phyloP scores from a whole-genome alignment of 2,888 invertebrate species.

The Rhaphigaster nebulosa region DNA sequence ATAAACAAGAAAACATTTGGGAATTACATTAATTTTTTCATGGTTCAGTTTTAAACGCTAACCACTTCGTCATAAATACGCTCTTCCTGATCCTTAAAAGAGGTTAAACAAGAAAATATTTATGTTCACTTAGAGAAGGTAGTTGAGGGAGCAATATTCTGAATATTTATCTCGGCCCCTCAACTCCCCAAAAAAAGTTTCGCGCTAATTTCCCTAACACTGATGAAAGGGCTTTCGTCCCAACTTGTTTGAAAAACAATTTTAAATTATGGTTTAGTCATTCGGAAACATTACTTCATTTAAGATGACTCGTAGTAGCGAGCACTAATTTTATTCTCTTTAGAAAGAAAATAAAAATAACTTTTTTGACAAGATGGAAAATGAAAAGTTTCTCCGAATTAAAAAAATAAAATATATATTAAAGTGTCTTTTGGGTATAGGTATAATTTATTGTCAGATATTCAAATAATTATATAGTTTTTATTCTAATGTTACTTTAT shows the following conservation, averaged over 20 bases:
- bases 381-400: no score
- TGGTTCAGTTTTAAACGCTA: no score
- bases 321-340: neutral
- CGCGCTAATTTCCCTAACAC: neutral
- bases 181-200: neutral
- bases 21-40: no score
- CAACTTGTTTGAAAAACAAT: slow-evolving; percentile 22
- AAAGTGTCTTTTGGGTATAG: no score
- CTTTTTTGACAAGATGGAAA: no score
- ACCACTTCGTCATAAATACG: neutral
- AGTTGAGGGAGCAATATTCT: neutral
- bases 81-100: neutral
- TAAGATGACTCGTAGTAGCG: neutral
- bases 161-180: neutral
- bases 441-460: no score
- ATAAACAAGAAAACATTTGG: no score
- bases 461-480: no score
- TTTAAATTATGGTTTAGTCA: neutral
- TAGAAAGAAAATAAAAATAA: no score
- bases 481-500: no score
- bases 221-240: neutral
- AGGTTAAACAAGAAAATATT: neutral
- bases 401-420: no score
- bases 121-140: neutral
- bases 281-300: neutral